Evolutionary conservation across 2,113 vertebrate species (phyloP).

Genomic region (Trogon surrucura): DNA sequence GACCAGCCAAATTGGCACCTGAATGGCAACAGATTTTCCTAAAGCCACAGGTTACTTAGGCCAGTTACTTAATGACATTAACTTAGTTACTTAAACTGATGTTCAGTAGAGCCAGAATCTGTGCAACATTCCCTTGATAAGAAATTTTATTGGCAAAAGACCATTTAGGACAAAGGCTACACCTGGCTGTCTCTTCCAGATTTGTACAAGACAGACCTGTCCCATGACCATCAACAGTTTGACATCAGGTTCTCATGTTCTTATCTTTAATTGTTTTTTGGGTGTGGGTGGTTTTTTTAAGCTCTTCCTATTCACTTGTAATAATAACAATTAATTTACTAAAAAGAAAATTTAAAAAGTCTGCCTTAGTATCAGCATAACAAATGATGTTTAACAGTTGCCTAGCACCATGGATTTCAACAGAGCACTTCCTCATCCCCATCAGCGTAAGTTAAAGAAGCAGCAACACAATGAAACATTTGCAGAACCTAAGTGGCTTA

Average conservation of each 20-base stretch:
- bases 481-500: neutral
- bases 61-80: neutral
- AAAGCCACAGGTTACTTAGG: neutral
- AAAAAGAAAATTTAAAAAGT: neutral
- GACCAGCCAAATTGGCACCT: neutral
- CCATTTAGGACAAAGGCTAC: neutral
- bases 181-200: neutral
- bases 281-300: neutral
- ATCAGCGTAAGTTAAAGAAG: neutral
- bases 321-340: neutral
- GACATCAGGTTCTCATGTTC: neutral
- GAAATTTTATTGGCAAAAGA: neutral
- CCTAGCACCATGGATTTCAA: slow-evolving; percentile 5
- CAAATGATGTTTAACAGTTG: neutral
- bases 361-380: neutral
- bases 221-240: neutral
- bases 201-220: neutral
- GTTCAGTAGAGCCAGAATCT: neutral
- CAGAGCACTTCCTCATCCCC: neutral
- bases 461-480: neutral
- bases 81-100: neutral
- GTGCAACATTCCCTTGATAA: neutral
- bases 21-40: neutral
- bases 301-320: neutral
- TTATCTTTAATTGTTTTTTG: neutral